Conservation (phyloP, 2,113 vertebrate species). For the Hippolais icterina region DNA sequence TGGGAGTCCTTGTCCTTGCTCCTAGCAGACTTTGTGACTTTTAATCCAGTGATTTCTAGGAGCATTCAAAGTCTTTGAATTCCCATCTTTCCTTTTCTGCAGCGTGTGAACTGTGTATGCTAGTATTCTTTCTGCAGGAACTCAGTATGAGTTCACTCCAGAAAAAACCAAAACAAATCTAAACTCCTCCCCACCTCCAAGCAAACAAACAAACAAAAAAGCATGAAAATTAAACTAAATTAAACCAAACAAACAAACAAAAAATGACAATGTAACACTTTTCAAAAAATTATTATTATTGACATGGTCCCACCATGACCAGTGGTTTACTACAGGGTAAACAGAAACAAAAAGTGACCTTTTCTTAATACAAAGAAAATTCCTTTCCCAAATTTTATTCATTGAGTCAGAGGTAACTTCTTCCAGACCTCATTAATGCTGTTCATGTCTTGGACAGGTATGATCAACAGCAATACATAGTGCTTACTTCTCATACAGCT, state of each 20-base stretch:
- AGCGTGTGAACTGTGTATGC: neutral
- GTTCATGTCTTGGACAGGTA: neutral
- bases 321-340: neutral
- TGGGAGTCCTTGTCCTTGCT: neutral
- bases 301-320: neutral
- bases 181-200: neutral
- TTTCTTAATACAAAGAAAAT: neutral
- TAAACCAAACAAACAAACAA: neutral
- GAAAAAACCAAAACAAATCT: neutral
- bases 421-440: neutral
- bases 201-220: neutral
- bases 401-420: neutral
- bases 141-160: neutral
- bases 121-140: neutral
- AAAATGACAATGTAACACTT: accelerated
- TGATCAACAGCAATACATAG: neutral
- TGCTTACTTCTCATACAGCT: neutral
- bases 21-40: neutral
- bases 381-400: neutral
- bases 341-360: neutral
- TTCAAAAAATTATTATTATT: neutral
- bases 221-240: neutral
- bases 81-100: neutral
- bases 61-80: neutral
- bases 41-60: neutral